Evolutionary conservation across 2,797 vertebrate species (phyloP).

Genomic region (Ispidina lecontei): DNA sequence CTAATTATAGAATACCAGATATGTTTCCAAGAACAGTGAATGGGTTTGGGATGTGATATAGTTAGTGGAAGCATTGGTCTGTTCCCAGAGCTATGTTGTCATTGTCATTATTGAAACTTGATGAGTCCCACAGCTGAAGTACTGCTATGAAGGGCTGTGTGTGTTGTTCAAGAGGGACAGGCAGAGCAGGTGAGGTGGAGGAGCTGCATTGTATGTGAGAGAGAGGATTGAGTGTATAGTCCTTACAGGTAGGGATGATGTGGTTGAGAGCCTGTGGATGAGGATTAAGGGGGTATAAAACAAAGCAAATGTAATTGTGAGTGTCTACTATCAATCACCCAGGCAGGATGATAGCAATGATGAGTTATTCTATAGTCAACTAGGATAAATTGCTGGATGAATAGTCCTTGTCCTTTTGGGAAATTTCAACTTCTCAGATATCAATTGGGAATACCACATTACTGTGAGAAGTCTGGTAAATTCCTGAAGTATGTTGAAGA

Average conservation of each 20-base stretch:
- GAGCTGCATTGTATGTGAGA: background rate
- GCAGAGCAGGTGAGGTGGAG: background rate
- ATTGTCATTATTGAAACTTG: background rate
- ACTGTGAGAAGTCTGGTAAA: background rate
- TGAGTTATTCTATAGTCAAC: accelerated
- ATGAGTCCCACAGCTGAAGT: background rate
- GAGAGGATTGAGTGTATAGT: background rate
- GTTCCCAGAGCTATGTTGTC: background rate
- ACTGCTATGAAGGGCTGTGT: background rate
- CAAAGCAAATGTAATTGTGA: background rate
- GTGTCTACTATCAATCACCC: background rate
- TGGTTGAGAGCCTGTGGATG: background rate
- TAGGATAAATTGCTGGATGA: background rate
- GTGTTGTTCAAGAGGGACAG: background rate
- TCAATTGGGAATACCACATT: background rate
- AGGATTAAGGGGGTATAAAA: background rate
- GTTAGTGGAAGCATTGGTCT: background rate
- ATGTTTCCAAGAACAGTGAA: background rate
- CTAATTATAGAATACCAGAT: background rate
- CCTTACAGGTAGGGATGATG: background rate
- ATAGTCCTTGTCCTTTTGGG: background rate
- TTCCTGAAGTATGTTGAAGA: background rate
- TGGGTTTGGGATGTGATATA: background rate
- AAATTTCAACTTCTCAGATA: background rate
- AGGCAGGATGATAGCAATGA: background rate